Evolutionary conservation across 2,888 invertebrate species (phyloP).

Genomic region (Philonicus albiceps): DNA sequence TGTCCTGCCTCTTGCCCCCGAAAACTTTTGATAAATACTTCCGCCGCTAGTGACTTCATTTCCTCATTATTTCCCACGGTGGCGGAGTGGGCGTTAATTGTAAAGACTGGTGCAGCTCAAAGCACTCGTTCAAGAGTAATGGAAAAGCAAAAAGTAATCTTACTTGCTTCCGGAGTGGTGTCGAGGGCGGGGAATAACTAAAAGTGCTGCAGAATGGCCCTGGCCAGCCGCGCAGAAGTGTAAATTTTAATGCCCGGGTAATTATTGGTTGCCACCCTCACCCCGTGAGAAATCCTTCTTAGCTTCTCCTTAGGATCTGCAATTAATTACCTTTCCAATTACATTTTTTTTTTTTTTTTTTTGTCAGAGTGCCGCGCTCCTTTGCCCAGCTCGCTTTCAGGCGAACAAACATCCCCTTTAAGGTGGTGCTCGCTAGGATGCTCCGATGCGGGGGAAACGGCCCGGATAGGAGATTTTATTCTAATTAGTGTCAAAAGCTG

Average conservation of each 20-base stretch:
- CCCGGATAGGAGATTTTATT: neutral
- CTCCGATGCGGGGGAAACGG: neutral
- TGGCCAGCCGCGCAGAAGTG: neutral
- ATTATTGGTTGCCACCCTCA: neutral
- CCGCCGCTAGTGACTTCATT: neutral
- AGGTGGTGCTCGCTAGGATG: neutral
- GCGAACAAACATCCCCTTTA: neutral
- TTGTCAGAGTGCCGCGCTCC: neutral
- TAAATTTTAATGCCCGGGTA: neutral
- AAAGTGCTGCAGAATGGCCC: neutral
- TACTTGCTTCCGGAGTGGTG: neutral
- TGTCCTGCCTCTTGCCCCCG: neutral
- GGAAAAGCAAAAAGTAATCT: neutral
- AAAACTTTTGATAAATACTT: neutral
- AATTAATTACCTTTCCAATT: constrained; percentile 17
- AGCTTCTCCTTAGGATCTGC: neutral
- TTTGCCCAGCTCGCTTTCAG: neutral
- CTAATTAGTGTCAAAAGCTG: constrained; percentile 5
- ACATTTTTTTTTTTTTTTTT: neutral
- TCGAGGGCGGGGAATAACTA: neutral
- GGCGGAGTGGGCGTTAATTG: neutral
- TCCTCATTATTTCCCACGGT: neutral
- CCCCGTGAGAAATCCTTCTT: neutral
- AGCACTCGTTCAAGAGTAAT: neutral
- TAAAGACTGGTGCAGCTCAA: neutral